Conservation (phyloP, 92 coral and sea anemone species). For the Heliopora coerulea region DNA sequence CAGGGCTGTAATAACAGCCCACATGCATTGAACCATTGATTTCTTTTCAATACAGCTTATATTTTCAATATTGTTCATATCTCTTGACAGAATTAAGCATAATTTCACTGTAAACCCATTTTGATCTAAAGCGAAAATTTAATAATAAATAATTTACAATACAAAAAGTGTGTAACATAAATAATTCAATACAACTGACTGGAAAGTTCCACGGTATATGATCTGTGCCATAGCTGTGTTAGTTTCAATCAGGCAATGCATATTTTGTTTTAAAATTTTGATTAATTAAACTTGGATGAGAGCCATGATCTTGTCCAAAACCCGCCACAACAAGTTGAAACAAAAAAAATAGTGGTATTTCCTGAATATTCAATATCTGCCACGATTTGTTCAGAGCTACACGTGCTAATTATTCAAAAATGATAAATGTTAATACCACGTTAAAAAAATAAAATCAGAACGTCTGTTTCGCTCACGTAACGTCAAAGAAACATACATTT, state of each 20-base stretch:
- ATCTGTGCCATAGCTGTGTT: too few relatives aligned
- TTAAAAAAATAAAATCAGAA: background rate
- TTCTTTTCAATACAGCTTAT: background rate
- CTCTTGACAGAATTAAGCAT: conserved; percentile 2
- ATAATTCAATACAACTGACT: conserved; percentile 9
- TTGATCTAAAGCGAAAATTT: background rate
- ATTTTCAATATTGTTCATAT: conserved; percentile 21
- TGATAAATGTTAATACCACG: background rate
- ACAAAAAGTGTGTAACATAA: background rate
- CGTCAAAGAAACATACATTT: background rate
- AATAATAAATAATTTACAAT: conserved; percentile 35
- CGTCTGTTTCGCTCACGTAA: background rate
- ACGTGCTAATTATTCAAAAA: too few relatives aligned
- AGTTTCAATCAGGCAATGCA: background rate
- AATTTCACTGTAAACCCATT: conserved; percentile 8
- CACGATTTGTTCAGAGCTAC: too few relatives aligned
- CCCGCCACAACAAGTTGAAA: too few relatives aligned
- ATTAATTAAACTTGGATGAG: too few relatives aligned
- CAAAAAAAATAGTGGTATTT: too few relatives aligned
- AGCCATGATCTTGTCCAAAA: background rate
- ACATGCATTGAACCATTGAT: background rate
- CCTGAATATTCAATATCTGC: too few relatives aligned
- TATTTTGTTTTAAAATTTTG: background rate
- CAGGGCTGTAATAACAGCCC: conserved; percentile 20
- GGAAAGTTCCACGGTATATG: too few relatives aligned